These are phyloP conservation scores for Neomonachus schauinslandi DNA, from an alignment of 2,113 vertebrate species.

Conservation along the genomic window DNA sequence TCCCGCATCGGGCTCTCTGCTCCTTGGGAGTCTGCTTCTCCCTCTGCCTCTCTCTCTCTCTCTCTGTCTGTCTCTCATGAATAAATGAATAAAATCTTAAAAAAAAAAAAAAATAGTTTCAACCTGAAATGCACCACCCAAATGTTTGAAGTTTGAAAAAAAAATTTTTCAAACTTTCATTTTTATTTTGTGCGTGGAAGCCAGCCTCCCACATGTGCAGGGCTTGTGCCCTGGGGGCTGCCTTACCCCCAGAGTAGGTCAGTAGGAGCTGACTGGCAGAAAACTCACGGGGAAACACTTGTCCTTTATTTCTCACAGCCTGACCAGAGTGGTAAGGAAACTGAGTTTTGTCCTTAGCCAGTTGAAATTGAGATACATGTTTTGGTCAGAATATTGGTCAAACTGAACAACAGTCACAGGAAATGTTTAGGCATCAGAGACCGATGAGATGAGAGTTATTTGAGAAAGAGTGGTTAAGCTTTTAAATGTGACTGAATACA, in stretches of 20 bases:
- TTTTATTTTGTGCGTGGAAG: background rate
- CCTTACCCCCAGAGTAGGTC: background rate
- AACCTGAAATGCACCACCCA: slow-evolving; percentile 4
- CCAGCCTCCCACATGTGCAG: background rate
- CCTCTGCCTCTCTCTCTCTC: no score
- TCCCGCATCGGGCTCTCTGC: no score
- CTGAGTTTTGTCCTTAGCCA: slow-evolving; percentile 48
- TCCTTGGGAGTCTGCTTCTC: no score
- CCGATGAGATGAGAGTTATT: background rate
- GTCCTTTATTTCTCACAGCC: background rate
- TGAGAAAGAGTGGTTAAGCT: slow-evolving; percentile 64
- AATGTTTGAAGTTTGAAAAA: slow-evolving; percentile 38
- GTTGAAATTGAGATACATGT: slow-evolving; percentile 22
- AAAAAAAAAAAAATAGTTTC: no score
- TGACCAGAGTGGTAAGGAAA: slow-evolving; percentile 48
- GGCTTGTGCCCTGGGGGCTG: background rate
- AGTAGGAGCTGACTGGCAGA: background rate
- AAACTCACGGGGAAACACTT: background rate
- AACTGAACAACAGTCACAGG: slow-evolving; percentile 71
- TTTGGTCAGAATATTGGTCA: slow-evolving; percentile 59
- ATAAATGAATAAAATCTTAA: no score
- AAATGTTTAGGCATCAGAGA: slow-evolving; percentile 66
- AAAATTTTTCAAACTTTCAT: background rate
- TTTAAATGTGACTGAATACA: slow-evolving; percentile 40
- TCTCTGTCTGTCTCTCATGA: no score